Base-by-base conservation (phyloP, 2,888 invertebrate species). In the Dynastes tityus region DNA sequence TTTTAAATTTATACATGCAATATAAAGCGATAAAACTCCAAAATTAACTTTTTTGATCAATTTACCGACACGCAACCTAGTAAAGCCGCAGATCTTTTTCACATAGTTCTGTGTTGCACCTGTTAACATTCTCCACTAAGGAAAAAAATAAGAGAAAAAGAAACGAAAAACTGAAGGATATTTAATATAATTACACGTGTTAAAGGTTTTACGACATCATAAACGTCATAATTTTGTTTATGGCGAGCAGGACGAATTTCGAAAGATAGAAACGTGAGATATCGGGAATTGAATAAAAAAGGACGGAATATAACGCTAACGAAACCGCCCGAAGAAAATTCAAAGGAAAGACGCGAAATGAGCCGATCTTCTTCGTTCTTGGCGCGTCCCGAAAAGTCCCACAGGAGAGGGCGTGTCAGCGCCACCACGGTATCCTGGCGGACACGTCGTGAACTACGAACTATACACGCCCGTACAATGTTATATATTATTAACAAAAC, bases 401-500 rank as follows among this genome's bases (percentile, higher is more conserved):
- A 82, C 81, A 81, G 84, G 84, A 85, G 81, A 81, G 80, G 81
- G 81, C 82, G 84, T 80, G 81, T 84, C 80, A 82, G 83, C 86
- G 86, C 85, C 85, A 82, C 83, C 83, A 80, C 82, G 45, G 55
- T 68, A 63, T 77, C 80, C 80, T 80, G 80, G 80, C 84, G 86
- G 83, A 77, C 76, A 82, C 79, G 83, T 73, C 84, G 84, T 83
- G 85, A 84, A 87, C 84, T 84, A 85, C 80, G 80, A 81, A 79
- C 79, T 80, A 81, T 77, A 86, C 84, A 86, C 87, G 87, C 87
- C 87, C 87, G 85, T 85, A 84, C 82, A 84, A 84, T 83, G 84
- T 84, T 84, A 84, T 87, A 83, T 84, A 86, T 85, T 85, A 86
- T 87, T 86, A 85, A 86, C 82, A 81, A 83, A 83, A 74, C 73